Base-by-base conservation (phyloP, 2,113 vertebrate genomes). In the Willisornis vidua region DNA sequence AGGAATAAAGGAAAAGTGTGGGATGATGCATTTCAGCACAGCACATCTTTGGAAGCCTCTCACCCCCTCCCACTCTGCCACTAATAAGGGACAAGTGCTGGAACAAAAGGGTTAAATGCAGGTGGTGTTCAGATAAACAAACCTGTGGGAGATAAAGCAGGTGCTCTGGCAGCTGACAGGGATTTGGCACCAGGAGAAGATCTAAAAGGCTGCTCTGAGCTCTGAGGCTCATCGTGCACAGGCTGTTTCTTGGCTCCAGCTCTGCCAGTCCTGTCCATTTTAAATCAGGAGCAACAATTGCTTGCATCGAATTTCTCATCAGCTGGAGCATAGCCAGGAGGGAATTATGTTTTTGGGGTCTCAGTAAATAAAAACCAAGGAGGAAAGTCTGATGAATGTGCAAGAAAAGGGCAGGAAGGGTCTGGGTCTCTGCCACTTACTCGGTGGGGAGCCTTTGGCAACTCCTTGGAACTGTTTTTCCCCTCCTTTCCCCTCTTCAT, bases 71-170 rank as follows among this genome's bases (percentile, higher is more conserved):
- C 1, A 4, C 43, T 31, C 70, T 0, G 6, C 23, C 29, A 16
- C 67, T 87, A 89, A 65, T 33, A 82, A 66, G 74, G 57, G 48
- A 71, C 65, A 89, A 95, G 87, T 2, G 61, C 33, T 78, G 86
- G 70, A 93, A 94, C 31, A 77, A 72, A 95, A 85, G 96, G 90
- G 92, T 96, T 96, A 96, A 96, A 81, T 6, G 58, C 24, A 10
- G 92, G 68, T 78, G 67, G 61, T 89, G 72, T 10, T 91, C 45
- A 46, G 65, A 95, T 94, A 92, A 95, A 94, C 88, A 96, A 93
- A 96, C 17, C 85, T 68, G 63, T 20, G 9, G 87, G 79, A 87
- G 73, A 87, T 82, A 78, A 75, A 94, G 77, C 73, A 54, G 83
- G 93, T 95, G 79, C 93, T 33, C 28, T 81, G 92, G 85, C 90